A percentile compares a stretch with the other conserved stretches of the same genome.
phyloP scores from a whole-genome alignment of 2,888 invertebrate species.

The Eilema caniola region DNA sequence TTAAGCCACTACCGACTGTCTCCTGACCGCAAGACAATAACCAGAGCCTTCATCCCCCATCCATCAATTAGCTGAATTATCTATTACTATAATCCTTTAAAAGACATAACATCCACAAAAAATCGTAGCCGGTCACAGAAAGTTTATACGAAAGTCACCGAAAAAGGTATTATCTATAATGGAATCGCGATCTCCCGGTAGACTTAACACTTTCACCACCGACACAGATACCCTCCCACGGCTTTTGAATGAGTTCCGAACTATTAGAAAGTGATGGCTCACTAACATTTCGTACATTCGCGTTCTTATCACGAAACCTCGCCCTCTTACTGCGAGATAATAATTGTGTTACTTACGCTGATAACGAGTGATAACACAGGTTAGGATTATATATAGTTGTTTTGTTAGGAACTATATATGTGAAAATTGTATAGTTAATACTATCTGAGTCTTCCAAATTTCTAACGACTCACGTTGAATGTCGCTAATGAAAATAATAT shows the following conservation, averaged over 20 bases:
- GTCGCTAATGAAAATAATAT: not conserved
- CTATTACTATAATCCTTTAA: not conserved
- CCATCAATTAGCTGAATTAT: too few relatives aligned
- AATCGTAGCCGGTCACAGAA: not conserved
- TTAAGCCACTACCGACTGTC: too few relatives aligned
- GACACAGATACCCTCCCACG: slow-evolving; percentile 15
- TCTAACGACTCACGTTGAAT: not conserved
- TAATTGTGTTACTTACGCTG: slow-evolving; percentile 31
- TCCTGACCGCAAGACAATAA: too few relatives aligned
- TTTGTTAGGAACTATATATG: slow-evolving; percentile 10
- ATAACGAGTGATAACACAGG: slow-evolving; percentile 41
- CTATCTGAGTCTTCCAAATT: not conserved
- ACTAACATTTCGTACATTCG: slow-evolving; percentile 5
- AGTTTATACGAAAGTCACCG: not conserved
- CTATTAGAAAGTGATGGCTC: slow-evolving; percentile 7
- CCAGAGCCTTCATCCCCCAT: too few relatives aligned
- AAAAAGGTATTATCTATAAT: slow-evolving; percentile 12
- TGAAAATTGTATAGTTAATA: too few relatives aligned
- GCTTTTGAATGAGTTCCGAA: slow-evolving; percentile 18
- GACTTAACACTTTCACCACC: slow-evolving; percentile 22
- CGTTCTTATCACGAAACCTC: slow-evolving; percentile 22
- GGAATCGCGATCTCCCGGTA: slow-evolving; percentile 9
- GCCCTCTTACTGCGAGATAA: slow-evolving; percentile 34
- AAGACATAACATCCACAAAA: not conserved
- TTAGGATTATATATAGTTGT: slow-evolving; percentile 30